Base-by-base conservation (phyloP, 2,888 invertebrate species). In the Ceraclea dissimilis region DNA sequence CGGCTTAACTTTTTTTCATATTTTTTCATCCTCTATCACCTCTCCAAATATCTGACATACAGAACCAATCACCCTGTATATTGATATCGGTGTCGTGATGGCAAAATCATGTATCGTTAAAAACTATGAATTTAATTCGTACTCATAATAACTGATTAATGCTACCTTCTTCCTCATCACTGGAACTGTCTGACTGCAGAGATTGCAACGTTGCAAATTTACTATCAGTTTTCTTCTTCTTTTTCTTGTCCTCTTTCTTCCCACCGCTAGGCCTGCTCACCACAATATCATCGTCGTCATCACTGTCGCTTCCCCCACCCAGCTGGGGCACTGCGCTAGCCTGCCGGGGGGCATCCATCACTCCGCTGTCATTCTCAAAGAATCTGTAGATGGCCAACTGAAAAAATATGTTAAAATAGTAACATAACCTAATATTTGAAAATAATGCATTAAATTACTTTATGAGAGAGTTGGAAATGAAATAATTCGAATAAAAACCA, bases 341-440 rank as follows among this genome's bases (percentile, higher is more conserved):
- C 17, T 19, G 67, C 65, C 2, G 26, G 5, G 33, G 49, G 10
- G 22, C 44, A 61, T 78, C 67, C 57, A 79, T 80, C 48, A 74
- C 70, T 49, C 83, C 82, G 2, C 80, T 82, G 54, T 84, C 85
- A 66, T 84, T 82, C 66, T 87, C 88, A 67, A 86, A 90, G 69
- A 90, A 93, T 69, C 88, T 86, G 16, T 88, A 85, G 63, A 93
- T 71, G 1, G 93, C 92, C 63, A 88, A 78, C 90, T 90, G 65
- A 5, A 33, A 52, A 39, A 26, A 26, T 10, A 26, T 10, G 26
- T 20, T 8, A 2, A 49, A 43, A 21, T 21, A 49, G 17, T n/a
- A n/a, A n/a, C n/a, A n/a, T n/a, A n/a, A n/a, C n/a, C n/a, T n/a
- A n/a, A n/a, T n/a, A n/a, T n/a, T n/a, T n/a, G n/a, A n/a, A n/a